Percentiles rank a stretch among this genome's conserved stretches.
Conservation (phyloP, 2,888 invertebrate species). For the Lysandra coridon region DNA sequence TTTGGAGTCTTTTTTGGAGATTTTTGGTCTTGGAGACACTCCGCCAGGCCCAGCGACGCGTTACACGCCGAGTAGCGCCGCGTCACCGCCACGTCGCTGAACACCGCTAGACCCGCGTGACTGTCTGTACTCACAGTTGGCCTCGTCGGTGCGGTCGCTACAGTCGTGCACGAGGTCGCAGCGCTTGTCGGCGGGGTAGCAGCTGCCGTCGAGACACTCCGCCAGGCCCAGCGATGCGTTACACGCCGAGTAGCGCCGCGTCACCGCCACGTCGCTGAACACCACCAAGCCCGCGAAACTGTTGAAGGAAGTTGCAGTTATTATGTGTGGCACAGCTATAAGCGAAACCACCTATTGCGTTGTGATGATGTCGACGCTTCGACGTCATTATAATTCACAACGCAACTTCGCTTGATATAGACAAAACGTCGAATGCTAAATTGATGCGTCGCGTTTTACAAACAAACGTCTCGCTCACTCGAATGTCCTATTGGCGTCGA, state of each 20-base stretch:
- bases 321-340: background rate
- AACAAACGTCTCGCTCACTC: conserved; percentile 77
- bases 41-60: conserved; percentile 84
- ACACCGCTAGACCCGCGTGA: conserved; percentile 89
- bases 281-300: conserved; percentile 90
- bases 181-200: conserved; percentile 86
- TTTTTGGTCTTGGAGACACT: conserved; percentile 81
- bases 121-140: conserved; percentile 79
- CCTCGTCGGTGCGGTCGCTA: conserved; percentile 91
- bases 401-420: too few relatives aligned
- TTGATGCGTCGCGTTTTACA: too few relatives aligned
- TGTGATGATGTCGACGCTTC: too few relatives aligned
- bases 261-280: conserved; percentile 92
- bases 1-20: too few relatives aligned
- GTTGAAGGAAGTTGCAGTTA: conserved; percentile 11
- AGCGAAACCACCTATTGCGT: background rate
- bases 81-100: conserved; percentile 92
- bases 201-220: conserved; percentile 91
- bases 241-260: conserved; percentile 84
- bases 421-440: too few relatives aligned
- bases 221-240: conserved; percentile 86
- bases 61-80: conserved; percentile 86
- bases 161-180: conserved; percentile 92
- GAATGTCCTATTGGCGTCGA: conserved; percentile 96
- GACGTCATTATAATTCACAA: too few relatives aligned